Percentiles rank a stretch among this genome's conserved stretches.
Conservation (phyloP, 23 tunicate genomes). For the Styela plicata region DNA sequence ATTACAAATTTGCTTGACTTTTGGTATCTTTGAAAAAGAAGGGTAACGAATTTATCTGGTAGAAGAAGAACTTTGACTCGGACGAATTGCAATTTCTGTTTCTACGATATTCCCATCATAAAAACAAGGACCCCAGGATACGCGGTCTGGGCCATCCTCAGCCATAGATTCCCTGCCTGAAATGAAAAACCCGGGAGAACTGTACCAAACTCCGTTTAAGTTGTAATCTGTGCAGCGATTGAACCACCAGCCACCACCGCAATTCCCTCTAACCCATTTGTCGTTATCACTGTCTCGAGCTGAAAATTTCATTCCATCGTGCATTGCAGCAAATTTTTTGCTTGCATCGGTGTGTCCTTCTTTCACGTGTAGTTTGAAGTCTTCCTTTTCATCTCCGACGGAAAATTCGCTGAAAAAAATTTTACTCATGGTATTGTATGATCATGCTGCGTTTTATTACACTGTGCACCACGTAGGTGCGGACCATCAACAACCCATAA, state of each 20-base stretch:
- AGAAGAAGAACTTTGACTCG: no score
- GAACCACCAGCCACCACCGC: constrained; percentile 26
- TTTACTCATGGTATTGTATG: neutral
- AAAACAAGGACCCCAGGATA: neutral
- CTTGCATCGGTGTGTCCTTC: no score
- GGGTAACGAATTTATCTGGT: no score
- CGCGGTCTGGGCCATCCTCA: neutral
- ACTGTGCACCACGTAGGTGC: neutral
- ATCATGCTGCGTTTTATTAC: neutral
- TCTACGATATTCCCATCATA: neutral
- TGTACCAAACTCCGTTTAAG: neutral
- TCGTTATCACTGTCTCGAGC: constrained; percentile 7
- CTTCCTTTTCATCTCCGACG: neutral
- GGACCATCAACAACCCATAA: neutral
- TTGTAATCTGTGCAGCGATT: constrained; percentile 17
- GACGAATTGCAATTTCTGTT: neutral
- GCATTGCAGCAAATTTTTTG: neutral
- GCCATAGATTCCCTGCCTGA: neutral
- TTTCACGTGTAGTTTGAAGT: neutral
- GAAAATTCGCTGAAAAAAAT: neutral
- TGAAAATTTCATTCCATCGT: constrained; percentile 14
- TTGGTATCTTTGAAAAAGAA: no score
- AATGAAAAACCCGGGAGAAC: neutral
- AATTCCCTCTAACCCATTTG: neutral
- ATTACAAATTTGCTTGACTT: no score